Evolutionary conservation across 1,140 invertebrate genomes (phyloP), one percentile per base, ranked within the genome.

Genomic region (Batillaria attramentaria): DNA sequence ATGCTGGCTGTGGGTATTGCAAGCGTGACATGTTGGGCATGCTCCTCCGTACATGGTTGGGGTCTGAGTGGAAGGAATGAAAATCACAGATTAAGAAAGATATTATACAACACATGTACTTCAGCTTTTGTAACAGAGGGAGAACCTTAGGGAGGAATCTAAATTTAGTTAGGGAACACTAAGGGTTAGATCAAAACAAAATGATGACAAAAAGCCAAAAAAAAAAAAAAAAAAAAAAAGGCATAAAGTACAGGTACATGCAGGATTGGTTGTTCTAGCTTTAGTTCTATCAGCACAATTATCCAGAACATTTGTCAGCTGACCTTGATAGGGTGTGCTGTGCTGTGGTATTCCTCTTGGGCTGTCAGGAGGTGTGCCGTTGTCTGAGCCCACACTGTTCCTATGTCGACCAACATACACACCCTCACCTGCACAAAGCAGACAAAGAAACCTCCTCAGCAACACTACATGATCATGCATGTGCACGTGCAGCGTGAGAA

Each of bases 361-460:
- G 79, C 87, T 88, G 41, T 88, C 87, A 20, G 87, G 86, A n/a
- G 87, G 87, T 75, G 84, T 87, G 70, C 83, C 85, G 43, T 76
- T 79, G 78, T 85, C 84, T 24, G 86, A 87, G 18, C 84, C 84
- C 62, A 87, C 65, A 83, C 87, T 88, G 76, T 85, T 84, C 77
- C 83, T 84, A 39, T 84, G 81, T 24, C 81, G 80, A 66, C 83
- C 79, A 72, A 80, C 76, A 35, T 82, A 81, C 28, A 76, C 80
- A 33, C 85, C 72, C 24, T 85, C 86, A 74, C 76, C 85, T 87
- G 78, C 35, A 54, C 16, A 76, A 57, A 43, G 31, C 24, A n/a
- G 37, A 16, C 35, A 39, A 10, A 10, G 20, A 39, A 41, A 74
- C 28, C n/a, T n/a, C n/a, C n/a, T n/a, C n/a, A n/a, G n/a, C n/a